A percentile compares a stretch with the other conserved stretches of the same genome.
These are phyloP conservation scores for Scytalopus superciliaris DNA, from an alignment of 2,113 vertebrate species.

Conservation along the genomic window DNA sequence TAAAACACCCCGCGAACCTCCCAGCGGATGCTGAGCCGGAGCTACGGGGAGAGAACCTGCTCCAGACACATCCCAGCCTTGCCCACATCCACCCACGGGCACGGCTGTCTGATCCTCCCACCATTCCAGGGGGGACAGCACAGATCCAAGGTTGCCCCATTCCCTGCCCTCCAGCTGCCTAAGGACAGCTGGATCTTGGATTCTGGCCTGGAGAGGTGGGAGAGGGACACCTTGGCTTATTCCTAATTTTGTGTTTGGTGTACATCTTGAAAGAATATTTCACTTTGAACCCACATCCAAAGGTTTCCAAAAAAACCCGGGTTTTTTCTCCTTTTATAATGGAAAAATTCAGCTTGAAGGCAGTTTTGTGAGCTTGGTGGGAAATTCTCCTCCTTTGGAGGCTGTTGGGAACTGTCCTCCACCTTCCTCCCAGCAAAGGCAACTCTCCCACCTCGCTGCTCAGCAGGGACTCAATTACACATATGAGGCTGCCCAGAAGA, in stretches of 20 bases:
- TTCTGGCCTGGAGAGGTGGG: background rate
- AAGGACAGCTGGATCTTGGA: background rate
- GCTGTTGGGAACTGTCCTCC: background rate
- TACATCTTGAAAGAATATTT: background rate
- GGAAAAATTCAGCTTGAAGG: background rate
- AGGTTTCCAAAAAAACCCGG: fast-evolving
- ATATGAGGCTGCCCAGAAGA: background rate
- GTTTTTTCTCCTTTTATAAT: background rate
- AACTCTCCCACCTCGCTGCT: background rate
- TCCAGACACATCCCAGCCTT: background rate
- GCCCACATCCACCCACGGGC: background rate
- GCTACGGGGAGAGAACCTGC: background rate
- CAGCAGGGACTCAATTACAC: constrained; percentile 21
- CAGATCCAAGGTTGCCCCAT: fast-evolving
- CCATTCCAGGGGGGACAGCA: background rate
- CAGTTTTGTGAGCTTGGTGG: background rate
- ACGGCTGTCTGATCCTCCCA: background rate
- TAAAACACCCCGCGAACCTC: background rate
- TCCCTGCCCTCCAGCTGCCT: background rate
- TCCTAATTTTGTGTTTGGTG: background rate
- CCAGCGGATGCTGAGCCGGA: background rate
- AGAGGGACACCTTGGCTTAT: background rate
- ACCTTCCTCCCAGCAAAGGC: background rate
- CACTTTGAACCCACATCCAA: background rate
- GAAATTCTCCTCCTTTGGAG: background rate